Evolutionary conservation across 2,113 vertebrate genomes (phyloP).

Genomic region (Amblyopsis rosae): DNA sequence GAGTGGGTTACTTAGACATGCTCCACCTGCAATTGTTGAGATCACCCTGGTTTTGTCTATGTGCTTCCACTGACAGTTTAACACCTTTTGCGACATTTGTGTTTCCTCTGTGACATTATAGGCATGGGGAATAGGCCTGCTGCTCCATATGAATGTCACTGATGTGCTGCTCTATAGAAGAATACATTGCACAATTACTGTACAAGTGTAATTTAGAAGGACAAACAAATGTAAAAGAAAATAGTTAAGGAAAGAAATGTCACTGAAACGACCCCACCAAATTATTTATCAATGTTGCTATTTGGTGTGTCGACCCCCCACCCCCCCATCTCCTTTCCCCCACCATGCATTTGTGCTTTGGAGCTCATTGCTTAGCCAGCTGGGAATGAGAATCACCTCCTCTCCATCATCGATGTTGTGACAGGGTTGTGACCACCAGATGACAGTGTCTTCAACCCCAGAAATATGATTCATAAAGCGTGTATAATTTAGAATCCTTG

Average conservation of each 20-base stretch:
- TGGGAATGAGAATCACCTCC: constrained; percentile 45
- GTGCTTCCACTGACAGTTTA: constrained; percentile 8
- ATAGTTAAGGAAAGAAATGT: constrained; percentile 15
- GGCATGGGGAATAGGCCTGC: constrained; percentile 36
- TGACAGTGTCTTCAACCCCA: constrained; percentile 27
- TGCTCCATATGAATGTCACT: constrained; percentile 59
- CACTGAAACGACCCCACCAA: constrained; percentile 11
- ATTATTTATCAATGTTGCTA: constrained; percentile 30
- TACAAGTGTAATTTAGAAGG: constrained; percentile 18
- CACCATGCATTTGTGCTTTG: constrained; percentile 7
- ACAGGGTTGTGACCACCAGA: constrained; percentile 17
- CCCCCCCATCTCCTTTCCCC: constrained; percentile 30
- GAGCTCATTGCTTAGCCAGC: constrained; percentile 49
- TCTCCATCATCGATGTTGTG: constrained; percentile 43
- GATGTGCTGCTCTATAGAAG: constrained; percentile 34
- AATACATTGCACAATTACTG: constrained; percentile 34
- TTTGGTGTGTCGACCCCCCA: constrained; percentile 28
- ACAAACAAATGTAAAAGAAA: constrained; percentile 1
- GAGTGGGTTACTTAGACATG: no score
- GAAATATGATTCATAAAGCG: constrained; percentile 41
- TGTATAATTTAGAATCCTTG: constrained; percentile 14
- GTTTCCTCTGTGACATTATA: constrained; percentile 10
- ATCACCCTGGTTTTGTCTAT: neutral
- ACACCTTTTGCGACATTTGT: no score
- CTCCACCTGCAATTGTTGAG: no score